A percentile compares a stretch with the other conserved stretches of the same genome.
phyloP scores from a whole-genome alignment of 1,140 invertebrate species.

The Bombus sibiricus region DNA sequence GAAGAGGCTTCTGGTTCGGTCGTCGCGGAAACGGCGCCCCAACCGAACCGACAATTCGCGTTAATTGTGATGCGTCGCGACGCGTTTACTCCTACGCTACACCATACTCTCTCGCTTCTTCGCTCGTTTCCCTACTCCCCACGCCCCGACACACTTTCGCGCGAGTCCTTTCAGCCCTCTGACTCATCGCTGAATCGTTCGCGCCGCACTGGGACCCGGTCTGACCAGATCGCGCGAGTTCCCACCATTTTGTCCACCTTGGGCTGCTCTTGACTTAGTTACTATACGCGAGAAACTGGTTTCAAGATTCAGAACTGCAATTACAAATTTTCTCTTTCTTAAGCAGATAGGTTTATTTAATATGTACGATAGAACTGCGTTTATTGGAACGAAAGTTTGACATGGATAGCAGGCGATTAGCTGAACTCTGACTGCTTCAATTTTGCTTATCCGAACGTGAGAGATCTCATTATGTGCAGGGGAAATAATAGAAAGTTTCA shows the following conservation, averaged over 20 bases:
- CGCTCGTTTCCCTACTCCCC: not conserved
- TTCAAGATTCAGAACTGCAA: too few species aligned
- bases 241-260: not conserved
- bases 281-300: too few species aligned
- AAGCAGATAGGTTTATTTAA: too few species aligned
- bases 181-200: conserved; percentile 33
- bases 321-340: too few species aligned
- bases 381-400: too few species aligned
- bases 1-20: not conserved
- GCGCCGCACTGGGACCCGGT: not conserved
- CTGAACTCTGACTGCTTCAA: too few species aligned
- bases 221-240: not conserved
- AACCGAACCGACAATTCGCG: conserved; percentile 37
- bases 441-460: too few species aligned
- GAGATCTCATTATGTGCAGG: too few species aligned
- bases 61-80: conserved; percentile 53
- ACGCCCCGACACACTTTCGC: conserved; percentile 25
- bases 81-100: not conserved
- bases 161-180: not conserved
- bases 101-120: not conserved
- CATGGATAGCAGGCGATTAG: too few species aligned
- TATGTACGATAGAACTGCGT: too few species aligned
- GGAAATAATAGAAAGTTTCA: too few species aligned
- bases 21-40: not conserved
- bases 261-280: not conserved